Evolutionary conservation across 2,113 vertebrate species (phyloP), one percentile per base, ranked within the genome.

Genomic region (Leuciscus idus): DNA sequence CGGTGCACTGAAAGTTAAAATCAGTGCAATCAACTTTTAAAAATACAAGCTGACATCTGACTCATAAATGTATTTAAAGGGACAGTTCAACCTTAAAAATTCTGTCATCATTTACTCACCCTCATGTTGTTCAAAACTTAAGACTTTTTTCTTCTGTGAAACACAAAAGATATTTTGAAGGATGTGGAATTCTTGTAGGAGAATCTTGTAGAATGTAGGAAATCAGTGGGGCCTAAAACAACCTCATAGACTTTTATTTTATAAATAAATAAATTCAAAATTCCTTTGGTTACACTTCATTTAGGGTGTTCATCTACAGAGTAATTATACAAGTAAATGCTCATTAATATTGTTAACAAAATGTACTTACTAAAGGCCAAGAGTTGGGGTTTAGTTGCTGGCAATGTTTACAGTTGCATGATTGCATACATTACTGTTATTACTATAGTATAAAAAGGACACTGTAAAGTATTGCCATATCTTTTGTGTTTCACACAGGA

Each of bases 1-100:
- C 28, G 0, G 62, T 52, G 62, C 28, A 17, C 46, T 33, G 6
- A 55, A 82, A 28, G 68, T 73, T 55, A 36, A 66, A 70, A 70
- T 84, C 33, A 36, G 81, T 6, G 26, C 62, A 70, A 70, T 83
- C 19, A 70, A 36, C 43, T 73, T 83, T 83, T 73, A 73, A 59
- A 84, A 39, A 84, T 11, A 39, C 30, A 57, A 43, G 81, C 3
- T 59, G 30, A 74, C 43, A 50, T 55, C 77, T 61, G 30, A 80
- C 57, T 61, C 19, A 80, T 62, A 17, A 36, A 39, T 59, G 33
- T 57, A 77, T 55, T 52, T 77, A 55, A 19, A 55, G 50, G n/a
- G 17, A 55, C 17, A 77, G 4, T 21, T 52, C 48, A 21, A 13
- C 75, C 48, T 55, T 15, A 50, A 19, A 52, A 55, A 77, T 33